Evolutionary conservation across 2,797 vertebrate genomes (phyloP).

Genomic region (Channallabes apus): DNA sequence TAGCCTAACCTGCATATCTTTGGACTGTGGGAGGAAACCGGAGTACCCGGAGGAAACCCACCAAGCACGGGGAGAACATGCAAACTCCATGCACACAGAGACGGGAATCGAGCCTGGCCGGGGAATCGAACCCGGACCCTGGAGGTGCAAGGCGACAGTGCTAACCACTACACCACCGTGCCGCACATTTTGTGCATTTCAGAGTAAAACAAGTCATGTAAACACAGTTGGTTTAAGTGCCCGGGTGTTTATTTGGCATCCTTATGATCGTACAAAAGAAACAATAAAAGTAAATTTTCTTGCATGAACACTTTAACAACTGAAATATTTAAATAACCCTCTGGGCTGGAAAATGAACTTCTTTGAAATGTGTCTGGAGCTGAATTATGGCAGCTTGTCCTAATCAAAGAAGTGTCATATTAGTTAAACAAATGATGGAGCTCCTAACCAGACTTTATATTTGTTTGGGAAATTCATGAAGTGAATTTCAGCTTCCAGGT

Average conservation of each 20-base stretch:
- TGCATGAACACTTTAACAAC: background rate
- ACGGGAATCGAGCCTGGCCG: too few species aligned
- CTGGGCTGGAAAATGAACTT: slow-evolving; percentile 14
- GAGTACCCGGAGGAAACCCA: too few species aligned
- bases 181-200: background rate
- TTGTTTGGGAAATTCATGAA: background rate
- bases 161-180: too few species aligned
- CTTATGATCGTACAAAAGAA: background rate
- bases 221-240: background rate
- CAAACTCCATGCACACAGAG: too few species aligned
- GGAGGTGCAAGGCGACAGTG: too few species aligned
- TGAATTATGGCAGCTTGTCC: background rate
- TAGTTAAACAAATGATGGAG: slow-evolving; percentile 3
- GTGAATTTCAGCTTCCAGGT: background rate
- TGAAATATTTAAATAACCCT: background rate
- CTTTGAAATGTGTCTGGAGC: background rate
- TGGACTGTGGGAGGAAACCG: too few species aligned
- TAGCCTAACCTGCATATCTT: too few species aligned
- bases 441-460: background rate
- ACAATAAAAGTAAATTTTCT: background rate
- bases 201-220: too few species aligned
- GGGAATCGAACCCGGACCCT: too few species aligned
- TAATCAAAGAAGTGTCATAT: slow-evolving; percentile 8
- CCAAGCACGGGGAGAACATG: too few species aligned
- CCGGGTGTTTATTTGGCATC: background rate